Evolutionary conservation across 2,113 vertebrate genomes (phyloP).

Genomic region (Drymodes brunneopygia): DNA sequence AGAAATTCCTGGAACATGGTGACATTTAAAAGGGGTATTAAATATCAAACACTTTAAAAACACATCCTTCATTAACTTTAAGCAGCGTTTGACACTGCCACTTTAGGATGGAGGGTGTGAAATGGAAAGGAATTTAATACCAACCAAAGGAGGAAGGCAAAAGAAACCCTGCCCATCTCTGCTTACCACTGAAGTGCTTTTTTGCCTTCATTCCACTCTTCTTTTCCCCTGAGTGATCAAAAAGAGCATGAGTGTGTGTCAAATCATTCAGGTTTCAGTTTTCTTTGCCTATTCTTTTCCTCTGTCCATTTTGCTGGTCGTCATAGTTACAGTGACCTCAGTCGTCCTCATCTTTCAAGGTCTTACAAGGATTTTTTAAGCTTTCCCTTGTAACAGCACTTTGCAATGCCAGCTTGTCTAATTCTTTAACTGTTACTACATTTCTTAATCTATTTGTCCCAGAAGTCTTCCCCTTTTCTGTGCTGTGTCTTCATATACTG

Average conservation of each 20-base stretch:
- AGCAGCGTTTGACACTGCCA: constrained; percentile 19
- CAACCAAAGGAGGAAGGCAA: neutral
- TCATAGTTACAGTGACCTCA: constrained; percentile 47
- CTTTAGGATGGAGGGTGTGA: neutral
- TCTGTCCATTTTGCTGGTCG: constrained; percentile 26
- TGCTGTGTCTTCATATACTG: neutral
- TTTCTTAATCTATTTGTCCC: neutral
- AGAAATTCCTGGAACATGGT: neutral
- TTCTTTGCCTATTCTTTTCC: neutral
- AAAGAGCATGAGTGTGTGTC: neutral
- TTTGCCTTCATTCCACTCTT: neutral
- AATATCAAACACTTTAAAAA: constrained; percentile 38
- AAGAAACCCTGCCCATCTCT: neutral
- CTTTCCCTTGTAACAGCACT: neutral
- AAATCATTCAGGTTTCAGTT: constrained; percentile 25
- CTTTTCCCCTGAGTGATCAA: constrained; percentile 22
- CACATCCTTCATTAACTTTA: constrained; percentile 45
- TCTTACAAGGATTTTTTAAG: constrained; percentile 12
- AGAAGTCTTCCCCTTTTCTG: neutral
- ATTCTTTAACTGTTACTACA: neutral
- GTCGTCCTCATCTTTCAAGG: neutral
- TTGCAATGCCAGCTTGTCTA: neutral
- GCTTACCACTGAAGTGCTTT: neutral
- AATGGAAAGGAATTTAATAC: constrained; percentile 43
- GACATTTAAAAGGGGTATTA: constrained; percentile 18